Base-by-base conservation (phyloP, 2,113 vertebrate species). In the Tupaia chinensis region DNA sequence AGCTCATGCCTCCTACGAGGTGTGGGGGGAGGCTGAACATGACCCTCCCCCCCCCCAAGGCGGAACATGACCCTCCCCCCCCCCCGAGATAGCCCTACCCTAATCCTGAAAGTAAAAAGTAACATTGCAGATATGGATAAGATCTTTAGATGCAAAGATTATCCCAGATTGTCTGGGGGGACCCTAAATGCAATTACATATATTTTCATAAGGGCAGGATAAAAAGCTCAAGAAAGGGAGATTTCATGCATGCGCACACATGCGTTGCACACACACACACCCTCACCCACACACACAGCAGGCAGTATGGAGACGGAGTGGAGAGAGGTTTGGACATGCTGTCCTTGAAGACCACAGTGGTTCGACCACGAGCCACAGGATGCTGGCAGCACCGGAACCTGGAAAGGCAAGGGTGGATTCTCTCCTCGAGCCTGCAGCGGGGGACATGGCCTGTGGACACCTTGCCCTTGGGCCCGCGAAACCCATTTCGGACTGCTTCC, bases 371-470 rank as follows among this genome's bases (percentile, higher is more conserved):
- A 29, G 29, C 32, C 53, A 1, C 20, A 25, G 15, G 6, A 15
- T 0, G 2, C 56, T 1, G 9, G 85, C 14, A 1, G 27, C 23
- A 12, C 44, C 12, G 25, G 44, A 13, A 16, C 10, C 68, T 16
- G 5, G 60, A 10, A 19, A 66, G 63, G 12, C 4, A 0, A 3
- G 20, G 58, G 1, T 0, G 0, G 7, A 29, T 0, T 0, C 56
- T 44, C 7, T 58, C 22, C 63, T 0, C 1, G 65, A 68, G 32
- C 22, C 70, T n/a, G 70, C 19, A 7, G 66, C 19, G 66, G 66
- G 56, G 14, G 25, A 2, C 0, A 0, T 0, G 1, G 27, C 29
- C 79, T 0, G 14, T 14, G 0, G 16, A 27, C 4, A 7, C 15
- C 61, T 60, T 9, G 10, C 2, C 0, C 12, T 14, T 32, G 27